These are phyloP conservation scores for Drepana arcuata DNA, from an alignment of 1,140 invertebrate genomes.

Conservation along the genomic window DNA sequence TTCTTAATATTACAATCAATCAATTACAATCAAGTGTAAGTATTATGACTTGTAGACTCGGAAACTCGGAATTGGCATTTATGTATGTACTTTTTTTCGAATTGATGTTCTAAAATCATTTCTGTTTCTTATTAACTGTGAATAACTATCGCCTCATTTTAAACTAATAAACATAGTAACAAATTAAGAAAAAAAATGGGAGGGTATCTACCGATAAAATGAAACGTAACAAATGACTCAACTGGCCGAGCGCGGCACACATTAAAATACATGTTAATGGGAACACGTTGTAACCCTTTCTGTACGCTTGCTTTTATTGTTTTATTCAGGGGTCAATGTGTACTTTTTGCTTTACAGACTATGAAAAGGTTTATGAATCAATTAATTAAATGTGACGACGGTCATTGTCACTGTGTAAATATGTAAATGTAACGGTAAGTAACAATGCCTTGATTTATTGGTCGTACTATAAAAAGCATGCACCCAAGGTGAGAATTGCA, in stretches of 20 bases:
- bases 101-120: too few species aligned
- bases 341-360: constrained; percentile 45
- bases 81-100: too few species aligned
- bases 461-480: constrained; percentile 34
- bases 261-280: constrained; percentile 60
- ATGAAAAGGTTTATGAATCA: constrained; percentile 67
- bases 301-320: constrained; percentile 56
- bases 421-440: constrained; percentile 56
- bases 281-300: constrained; percentile 67
- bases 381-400: constrained; percentile 68
- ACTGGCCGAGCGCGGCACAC: constrained; percentile 48
- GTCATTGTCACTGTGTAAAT: constrained; percentile 66
- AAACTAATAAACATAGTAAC: background rate
- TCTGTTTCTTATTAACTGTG: too few species aligned
- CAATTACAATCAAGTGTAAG: too few species aligned
- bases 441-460: constrained; percentile 67
- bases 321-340: constrained; percentile 63
- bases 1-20: too few species aligned
- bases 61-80: too few species aligned
- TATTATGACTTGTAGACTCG: too few species aligned
- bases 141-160: too few species aligned
- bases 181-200: constrained; percentile 1
- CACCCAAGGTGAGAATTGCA: constrained; percentile 50
- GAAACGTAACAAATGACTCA: constrained; percentile 51
- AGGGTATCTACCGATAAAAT: constrained; percentile 14